These are phyloP conservation scores for Tiliqua scincoides DNA, from an alignment of 2,113 vertebrate genomes.

Conservation along the genomic window DNA sequence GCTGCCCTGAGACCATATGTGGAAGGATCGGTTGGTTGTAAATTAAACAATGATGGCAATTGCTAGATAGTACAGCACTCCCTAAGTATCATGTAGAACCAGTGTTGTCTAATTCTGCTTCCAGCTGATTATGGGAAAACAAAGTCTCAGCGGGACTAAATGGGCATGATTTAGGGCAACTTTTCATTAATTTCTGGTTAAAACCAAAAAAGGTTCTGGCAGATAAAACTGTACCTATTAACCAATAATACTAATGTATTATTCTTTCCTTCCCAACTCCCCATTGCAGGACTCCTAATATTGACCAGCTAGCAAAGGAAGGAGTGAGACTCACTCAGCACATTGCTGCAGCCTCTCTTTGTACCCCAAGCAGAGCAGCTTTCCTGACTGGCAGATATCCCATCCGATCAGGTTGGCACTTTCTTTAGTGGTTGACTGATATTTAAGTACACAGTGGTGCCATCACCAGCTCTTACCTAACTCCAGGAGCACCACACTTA, in stretches of 20 bases:
- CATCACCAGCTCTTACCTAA: background rate
- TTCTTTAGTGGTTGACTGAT: conserved; percentile 16
- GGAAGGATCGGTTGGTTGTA: too few species aligned
- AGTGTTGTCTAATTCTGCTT: background rate
- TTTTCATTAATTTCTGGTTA: background rate
- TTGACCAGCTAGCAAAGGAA: conserved; percentile 81
- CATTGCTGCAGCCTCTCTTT: conserved; percentile 82
- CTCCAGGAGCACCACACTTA: too few species aligned
- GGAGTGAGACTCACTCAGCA: conserved; percentile 87
- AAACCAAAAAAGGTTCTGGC: too few species aligned
- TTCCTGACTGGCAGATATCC: conserved; percentile 89
- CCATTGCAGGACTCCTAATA: conserved; percentile 87
- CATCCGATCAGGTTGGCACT: conserved; percentile 80
- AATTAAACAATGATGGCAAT: too few species aligned
- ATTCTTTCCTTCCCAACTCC: too few species aligned
- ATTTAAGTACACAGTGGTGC: conserved; percentile 25
- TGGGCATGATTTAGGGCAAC: background rate
- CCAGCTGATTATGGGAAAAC: too few species aligned
- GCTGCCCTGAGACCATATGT: too few species aligned
- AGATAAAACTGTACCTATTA: too few species aligned
- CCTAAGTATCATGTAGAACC: too few species aligned
- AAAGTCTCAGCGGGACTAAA: too few species aligned
- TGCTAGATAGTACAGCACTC: too few species aligned
- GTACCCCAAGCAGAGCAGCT: conserved; percentile 85
- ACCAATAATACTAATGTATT: too few species aligned